Percentiles rank a stretch among this genome's conserved stretches.
Evolutionary conservation across 2,888 invertebrate species (phyloP).

Genomic region (Oasisia sp.): DNA sequence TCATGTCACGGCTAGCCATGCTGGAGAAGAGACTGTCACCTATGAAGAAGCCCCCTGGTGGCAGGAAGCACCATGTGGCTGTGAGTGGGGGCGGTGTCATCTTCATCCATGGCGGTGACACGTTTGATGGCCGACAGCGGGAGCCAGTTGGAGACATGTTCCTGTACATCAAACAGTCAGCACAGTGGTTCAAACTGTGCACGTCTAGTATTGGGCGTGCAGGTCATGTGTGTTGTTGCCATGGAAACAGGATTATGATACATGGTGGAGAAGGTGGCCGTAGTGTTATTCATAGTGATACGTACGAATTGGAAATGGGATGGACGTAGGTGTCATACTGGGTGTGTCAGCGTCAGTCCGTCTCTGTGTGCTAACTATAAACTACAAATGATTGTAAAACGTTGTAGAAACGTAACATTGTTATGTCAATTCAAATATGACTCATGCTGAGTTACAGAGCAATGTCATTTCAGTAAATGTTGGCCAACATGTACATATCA

Average conservation of each 20-base stretch:
- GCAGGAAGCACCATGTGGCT: conserved; percentile 58
- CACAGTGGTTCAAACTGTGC: conserved; percentile 52
- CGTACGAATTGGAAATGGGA: conserved; percentile 46
- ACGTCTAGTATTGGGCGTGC: conserved; percentile 49
- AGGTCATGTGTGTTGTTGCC: conserved; percentile 55
- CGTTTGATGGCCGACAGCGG: conserved; percentile 60
- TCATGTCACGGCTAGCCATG: conserved; percentile 8
- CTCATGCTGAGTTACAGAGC: too few species aligned
- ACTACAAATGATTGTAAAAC: too few species aligned
- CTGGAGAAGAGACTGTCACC: conserved; percentile 38
- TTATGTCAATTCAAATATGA: too few species aligned
- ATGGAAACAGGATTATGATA: conserved; percentile 50
- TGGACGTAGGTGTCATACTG: not conserved
- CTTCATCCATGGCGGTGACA: conserved; percentile 63
- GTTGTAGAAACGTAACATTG: too few species aligned
- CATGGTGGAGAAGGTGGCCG: conserved; percentile 59
- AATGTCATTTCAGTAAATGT: too few species aligned
- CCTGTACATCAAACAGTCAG: conserved; percentile 45
- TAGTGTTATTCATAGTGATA: conserved; percentile 34
- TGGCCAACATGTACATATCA: too few species aligned
- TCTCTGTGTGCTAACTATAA: not conserved
- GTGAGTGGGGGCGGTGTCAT: conserved; percentile 47
- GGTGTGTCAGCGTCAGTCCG: not conserved
- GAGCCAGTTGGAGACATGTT: conserved; percentile 62
- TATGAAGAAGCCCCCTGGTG: conserved; percentile 55